Percentiles rank a stretch among this genome's conserved stretches.
Conservation (phyloP, 2,113 vertebrate genomes). For the Sula dactylatra region DNA sequence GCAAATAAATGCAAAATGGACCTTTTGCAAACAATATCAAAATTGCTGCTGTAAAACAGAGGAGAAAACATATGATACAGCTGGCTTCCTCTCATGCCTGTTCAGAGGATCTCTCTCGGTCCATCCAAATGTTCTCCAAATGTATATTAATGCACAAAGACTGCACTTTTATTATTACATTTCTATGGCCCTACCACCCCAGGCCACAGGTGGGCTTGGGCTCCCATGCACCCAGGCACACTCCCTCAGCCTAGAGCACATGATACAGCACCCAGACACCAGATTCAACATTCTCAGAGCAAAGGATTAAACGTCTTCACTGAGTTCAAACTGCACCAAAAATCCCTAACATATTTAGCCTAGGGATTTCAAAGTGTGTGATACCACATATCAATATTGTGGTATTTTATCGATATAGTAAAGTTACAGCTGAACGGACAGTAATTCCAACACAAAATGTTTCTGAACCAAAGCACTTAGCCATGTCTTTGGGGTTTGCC, state of each 20-base stretch:
- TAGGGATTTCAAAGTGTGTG: background rate
- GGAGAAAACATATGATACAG: background rate
- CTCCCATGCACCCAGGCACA: background rate
- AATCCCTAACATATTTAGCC: background rate
- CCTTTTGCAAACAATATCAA: background rate
- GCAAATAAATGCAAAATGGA: background rate
- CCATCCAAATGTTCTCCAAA: background rate
- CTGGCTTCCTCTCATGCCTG: background rate
- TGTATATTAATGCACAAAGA: background rate
- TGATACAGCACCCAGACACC: background rate
- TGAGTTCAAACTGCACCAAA: background rate
- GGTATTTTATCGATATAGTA: background rate
- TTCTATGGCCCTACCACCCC: background rate
- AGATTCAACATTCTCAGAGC: background rate
- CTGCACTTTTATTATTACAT: background rate
- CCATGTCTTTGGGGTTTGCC: background rate
- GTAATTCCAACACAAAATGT: background rate
- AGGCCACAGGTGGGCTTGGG: accelerated
- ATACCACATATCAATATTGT: background rate
- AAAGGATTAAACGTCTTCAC: background rate
- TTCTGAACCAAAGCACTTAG: background rate
- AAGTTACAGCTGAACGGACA: background rate
- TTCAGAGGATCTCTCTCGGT: background rate
- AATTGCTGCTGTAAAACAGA: background rate
- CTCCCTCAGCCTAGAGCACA: accelerated